Base-by-base conservation (phyloP, 2,113 vertebrate species). In the Cyrtonyx montezumae region DNA sequence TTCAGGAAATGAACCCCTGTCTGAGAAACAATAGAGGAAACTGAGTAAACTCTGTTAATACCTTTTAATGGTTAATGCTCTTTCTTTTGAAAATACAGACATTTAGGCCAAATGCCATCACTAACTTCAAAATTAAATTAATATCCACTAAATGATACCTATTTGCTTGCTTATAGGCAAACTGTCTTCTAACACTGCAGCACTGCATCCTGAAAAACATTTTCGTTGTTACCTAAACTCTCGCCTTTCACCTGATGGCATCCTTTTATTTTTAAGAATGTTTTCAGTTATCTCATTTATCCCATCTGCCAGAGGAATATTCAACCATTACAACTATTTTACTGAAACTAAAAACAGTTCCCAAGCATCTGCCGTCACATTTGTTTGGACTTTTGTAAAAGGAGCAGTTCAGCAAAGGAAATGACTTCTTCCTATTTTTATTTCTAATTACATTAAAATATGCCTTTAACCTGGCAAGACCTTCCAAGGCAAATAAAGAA, bases 1-100 rank as follows among this genome's bases (percentile, higher is more conserved):
- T 97, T 87, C 88, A 95, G 87, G 80, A 97, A 97, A 97, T 97
- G 94, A 97, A 97, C 96, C 98, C 96, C 75, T 91, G 55, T 66
- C 86, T 88, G 75, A 90, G 81, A 96, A 97, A 94, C 77, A 97
- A 96, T 5, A 79, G 77, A 95, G 93, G 51, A n/a, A 76, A 63
- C 69, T 85, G 74, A 84, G 86, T 91, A 79, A 94, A 83, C 62
- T 84, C 83, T 95, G 90, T 92, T 80, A 92, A 79, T 92, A 84
- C 84, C n/a, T n/a, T n/a, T n/a, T n/a, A n/a, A n/a, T n/a, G n/a
- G n/a, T n/a, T n/a, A n/a, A n/a, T n/a, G 51, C 62, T 94, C 74
- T 90, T 94, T 81, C 68, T 80, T 67, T 84, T 95, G 90, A 96
- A 96, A 97, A 97, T 56, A 94, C 66, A 94, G 84, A 92, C 82